Percentiles rank a stretch among this genome's conserved stretches.
phyloP scores from a whole-genome alignment of 2,113 vertebrate species.

The Ahaetulla prasina region DNA sequence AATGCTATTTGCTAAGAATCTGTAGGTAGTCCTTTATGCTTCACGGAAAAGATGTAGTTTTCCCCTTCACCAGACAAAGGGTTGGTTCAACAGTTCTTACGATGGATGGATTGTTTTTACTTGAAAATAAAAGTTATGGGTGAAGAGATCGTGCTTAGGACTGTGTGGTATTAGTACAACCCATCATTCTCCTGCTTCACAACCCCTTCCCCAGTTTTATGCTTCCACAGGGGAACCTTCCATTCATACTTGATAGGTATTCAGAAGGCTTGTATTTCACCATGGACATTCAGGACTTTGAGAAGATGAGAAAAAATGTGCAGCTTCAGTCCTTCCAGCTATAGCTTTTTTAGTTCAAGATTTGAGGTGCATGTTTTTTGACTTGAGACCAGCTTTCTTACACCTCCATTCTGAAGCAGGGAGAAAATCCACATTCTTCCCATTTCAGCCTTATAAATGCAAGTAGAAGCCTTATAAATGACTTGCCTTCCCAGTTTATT shows the following conservation, averaged over 20 bases:
- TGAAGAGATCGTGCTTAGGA: neutral
- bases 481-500: conserved; percentile 19
- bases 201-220: neutral
- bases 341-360: neutral
- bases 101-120: neutral
- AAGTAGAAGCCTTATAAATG: conserved; percentile 14
- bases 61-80: neutral
- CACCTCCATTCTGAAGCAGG: neutral
- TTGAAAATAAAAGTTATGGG: neutral
- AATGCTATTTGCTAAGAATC: neutral
- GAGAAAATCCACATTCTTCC: neutral
- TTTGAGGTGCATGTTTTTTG: conserved; percentile 8
- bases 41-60: neutral
- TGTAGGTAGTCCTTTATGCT: neutral
- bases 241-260: neutral
- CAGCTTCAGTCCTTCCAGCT: neutral
- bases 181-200: neutral
- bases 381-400: neutral
- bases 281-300: neutral
- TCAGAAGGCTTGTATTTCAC: neutral
- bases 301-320: neutral
- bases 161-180: neutral
- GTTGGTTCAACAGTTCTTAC: neutral
- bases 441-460: conserved; percentile 22
- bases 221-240: neutral